Percentiles rank a stretch among this genome's conserved stretches.
These are phyloP conservation scores for Malacoctenus gilli DNA, from an alignment of 2,797 vertebrate genomes.

Conservation along the genomic window DNA sequence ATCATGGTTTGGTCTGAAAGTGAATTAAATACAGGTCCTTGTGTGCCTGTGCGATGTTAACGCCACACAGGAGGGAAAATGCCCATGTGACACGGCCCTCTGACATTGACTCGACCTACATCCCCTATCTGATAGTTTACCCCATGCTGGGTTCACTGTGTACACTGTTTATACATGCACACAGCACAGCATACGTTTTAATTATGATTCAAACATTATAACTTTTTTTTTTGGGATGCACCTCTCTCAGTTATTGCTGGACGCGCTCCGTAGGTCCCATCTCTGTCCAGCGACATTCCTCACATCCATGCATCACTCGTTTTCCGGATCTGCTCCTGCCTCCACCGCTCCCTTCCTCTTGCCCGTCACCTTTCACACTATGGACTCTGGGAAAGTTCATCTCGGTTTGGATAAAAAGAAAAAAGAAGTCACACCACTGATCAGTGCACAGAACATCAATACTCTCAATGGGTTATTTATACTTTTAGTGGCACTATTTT, in stretches of 20 bases:
- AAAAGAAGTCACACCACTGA: neutral
- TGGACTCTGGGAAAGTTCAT: too few relatives aligned
- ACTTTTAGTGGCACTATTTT: too few relatives aligned
- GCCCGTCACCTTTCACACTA: slow-evolving; percentile 45
- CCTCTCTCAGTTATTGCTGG: too few relatives aligned
- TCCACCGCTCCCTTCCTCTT: slow-evolving; percentile 56
- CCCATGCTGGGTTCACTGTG: slow-evolving; percentile 25
- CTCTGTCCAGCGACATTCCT: slow-evolving; percentile 48
- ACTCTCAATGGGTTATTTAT: too few relatives aligned
- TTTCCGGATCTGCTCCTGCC: slow-evolving; percentile 36
- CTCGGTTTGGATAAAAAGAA: too few relatives aligned
- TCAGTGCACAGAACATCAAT: slow-evolving; percentile 4
- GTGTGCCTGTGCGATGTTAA: neutral
- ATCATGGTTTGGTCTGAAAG: too few relatives aligned
- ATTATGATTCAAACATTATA: too few relatives aligned
- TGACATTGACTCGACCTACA: slow-evolving; percentile 62
- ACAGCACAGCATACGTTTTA: neutral
- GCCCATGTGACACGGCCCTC: slow-evolving; percentile 28
- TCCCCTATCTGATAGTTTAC: slow-evolving; percentile 50
- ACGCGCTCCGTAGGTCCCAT: slow-evolving; percentile 12
- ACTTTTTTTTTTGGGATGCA: too few relatives aligned
- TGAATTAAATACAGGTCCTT: too few relatives aligned
- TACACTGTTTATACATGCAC: neutral
- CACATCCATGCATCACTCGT: slow-evolving; percentile 45
- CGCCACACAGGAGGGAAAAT: slow-evolving; percentile 26